Percentiles rank a stretch among this genome's conserved stretches.
Conservation (phyloP, 2,113 vertebrate genomes). For the Gymnocephalus cernua region DNA sequence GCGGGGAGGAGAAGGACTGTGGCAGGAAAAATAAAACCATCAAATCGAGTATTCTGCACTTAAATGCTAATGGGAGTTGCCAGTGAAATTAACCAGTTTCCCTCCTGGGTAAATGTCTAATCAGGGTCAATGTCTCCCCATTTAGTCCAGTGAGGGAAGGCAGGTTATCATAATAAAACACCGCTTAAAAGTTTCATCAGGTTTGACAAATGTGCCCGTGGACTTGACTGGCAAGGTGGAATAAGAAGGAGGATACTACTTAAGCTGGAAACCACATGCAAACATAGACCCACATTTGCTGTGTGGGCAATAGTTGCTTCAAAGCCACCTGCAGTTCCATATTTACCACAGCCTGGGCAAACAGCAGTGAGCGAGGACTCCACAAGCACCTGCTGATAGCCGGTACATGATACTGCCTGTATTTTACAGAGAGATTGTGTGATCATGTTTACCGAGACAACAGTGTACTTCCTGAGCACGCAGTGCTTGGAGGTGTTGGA, state of each 20-base stretch:
- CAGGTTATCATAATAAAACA: slow-evolving; percentile 75
- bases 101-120: slow-evolving; percentile 69
- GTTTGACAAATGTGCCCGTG: slow-evolving; percentile 55
- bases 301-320: slow-evolving; percentile 63
- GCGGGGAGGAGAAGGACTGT: slow-evolving; percentile 31
- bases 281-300: slow-evolving; percentile 50
- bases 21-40: slow-evolving; percentile 53
- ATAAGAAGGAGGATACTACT: slow-evolving; percentile 25
- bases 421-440: slow-evolving; percentile 47
- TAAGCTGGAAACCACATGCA: slow-evolving; percentile 25
- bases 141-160: slow-evolving; percentile 58
- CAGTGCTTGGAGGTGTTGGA: slow-evolving; percentile 34
- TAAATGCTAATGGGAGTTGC: slow-evolving; percentile 77
- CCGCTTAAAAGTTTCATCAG: slow-evolving; percentile 51
- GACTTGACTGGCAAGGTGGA: slow-evolving; percentile 61
- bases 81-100: slow-evolving; percentile 71
- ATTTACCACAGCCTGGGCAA: slow-evolving; percentile 75
- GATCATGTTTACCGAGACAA: slow-evolving; percentile 68
- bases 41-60: slow-evolving; percentile 59
- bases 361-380: slow-evolving; percentile 60
- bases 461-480: slow-evolving; percentile 45
- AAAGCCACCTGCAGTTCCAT: slow-evolving; percentile 74
- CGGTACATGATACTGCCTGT: slow-evolving; percentile 53
- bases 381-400: slow-evolving; percentile 64
- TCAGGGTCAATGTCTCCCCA: slow-evolving; percentile 66